Base-by-base conservation (phyloP, 2,797 vertebrate species). In the Chelon auratus region DNA sequence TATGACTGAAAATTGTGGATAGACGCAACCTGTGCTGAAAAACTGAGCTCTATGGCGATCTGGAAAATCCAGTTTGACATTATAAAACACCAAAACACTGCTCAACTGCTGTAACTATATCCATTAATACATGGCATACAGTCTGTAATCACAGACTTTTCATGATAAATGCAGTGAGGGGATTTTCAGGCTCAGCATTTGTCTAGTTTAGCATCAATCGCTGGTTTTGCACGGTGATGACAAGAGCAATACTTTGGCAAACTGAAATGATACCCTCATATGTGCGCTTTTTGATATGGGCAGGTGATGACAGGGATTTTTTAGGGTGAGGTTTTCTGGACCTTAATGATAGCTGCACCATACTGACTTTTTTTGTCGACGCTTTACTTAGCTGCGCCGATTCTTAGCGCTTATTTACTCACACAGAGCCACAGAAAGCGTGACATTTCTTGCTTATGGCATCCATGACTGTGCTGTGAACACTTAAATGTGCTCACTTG, bases 11-110 rank as follows among this genome's bases (percentile, higher is more conserved):
- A 26, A 26, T 26, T 26, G 24, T 1, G 24, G 24, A 26, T 3
- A 26, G 24, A 26, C 4, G 24, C 24, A 26, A 26, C 24, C 24
- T 26, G 24, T 26, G 24, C 24, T 26, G 24, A 26, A 26, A 26
- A 26, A 26, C 24, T 26, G 24, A 26, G 24, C 24, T 26, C 24
- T 26, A 26, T 26, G 24, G 2, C 9, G 17, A 71, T 61, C 56
- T n/a, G 50, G 30, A 14, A 68, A 30, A n/a, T n/a, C 17, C 50
- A 63, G 60, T 52, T 47, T 58, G 20, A 45, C n/a, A 36, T 45
- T 22, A 24, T 45, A 24, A 36, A 24, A 53, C 15, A 1, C 26
- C 4, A 39, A 40, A 30, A 43, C 37, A 8, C n/a, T 36, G 14
- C 36, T 37, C 4, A 45, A 8, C 24, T 26, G 30, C 5, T 33